Evolutionary conservation across 2,888 invertebrate species (phyloP), one percentile per base, ranked within the genome.

Genomic region (Sceliomorpha sp.): DNA sequence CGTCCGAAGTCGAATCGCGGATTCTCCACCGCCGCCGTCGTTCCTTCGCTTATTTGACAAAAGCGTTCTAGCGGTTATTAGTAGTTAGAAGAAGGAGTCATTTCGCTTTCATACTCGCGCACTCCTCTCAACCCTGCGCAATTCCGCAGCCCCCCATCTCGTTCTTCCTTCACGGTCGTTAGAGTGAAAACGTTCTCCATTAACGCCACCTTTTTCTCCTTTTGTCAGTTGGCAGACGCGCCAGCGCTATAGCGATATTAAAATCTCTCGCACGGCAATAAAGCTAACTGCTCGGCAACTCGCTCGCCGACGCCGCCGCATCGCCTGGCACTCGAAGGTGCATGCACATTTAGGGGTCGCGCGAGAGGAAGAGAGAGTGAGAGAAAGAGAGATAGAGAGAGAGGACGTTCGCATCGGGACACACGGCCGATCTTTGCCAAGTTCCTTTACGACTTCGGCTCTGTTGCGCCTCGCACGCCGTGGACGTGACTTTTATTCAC

Each of bases 131-230:
- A 47, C 59, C 55, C 59, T 39, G 58, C 42, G 55, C 56, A 55
- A 58, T 62, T 58, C 60, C 20, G 12, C 42, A 37, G 58, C 40
- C 62, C 42, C 58, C 56, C 48, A 55, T 47, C 44, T 70, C 69
- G 73, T 77, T 78, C 80, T 79, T 78, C 80, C 79, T 78, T 75
- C 75, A 73, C 73, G 82, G 77, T 84, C 83, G 84, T 84, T 82
- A 83, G 83, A 84, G 81, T 80, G 81, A 80, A 85, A 85, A 85
- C 80, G 83, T 80, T 84, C 83, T 83, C 80, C 84, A 85, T 85
- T 85, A 85, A 79, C 85, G 81, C 85, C 82, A 81, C 72, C 71
- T 72, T 75, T 72, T 76, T 73, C 77, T 81, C 75, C 78, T 81
- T 83, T 82, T 80, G 84, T 84, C 82, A 83, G 84, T 76, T 81